A percentile compares a stretch with the other conserved stretches of the same genome.
Evolutionary conservation across 2,888 invertebrate genomes (phyloP).

Genomic region (Drosophila diplacantha): DNA sequence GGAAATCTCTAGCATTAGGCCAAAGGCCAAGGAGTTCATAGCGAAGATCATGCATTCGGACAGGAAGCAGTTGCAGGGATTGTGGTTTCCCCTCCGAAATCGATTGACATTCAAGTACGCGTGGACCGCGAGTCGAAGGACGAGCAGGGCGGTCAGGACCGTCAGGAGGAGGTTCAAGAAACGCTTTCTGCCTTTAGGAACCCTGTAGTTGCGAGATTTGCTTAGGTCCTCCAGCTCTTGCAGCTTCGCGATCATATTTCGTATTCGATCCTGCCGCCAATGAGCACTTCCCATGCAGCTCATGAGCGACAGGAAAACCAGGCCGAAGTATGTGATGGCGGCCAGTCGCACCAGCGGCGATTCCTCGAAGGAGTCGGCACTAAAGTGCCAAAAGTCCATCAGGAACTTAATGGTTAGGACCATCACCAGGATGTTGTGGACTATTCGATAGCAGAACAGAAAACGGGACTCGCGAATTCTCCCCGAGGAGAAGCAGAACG

Average conservation of each 20-base stretch:
- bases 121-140: constrained; percentile 19
- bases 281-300: constrained; percentile 18
- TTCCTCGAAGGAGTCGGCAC: background rate
- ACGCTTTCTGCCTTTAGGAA: background rate
- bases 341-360: background rate
- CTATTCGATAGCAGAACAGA: constrained; percentile 6
- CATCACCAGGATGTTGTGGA: constrained; percentile 14
- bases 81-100: constrained; percentile 8
- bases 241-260: constrained; percentile 11
- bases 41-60: constrained; percentile 27
- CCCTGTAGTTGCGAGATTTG: background rate
- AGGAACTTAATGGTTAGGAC: constrained; percentile 9
- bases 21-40: constrained; percentile 16
- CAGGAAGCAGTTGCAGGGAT: constrained; percentile 27
- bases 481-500: constrained; percentile 6
- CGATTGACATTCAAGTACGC: constrained; percentile 8
- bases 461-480: constrained; percentile 3
- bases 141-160: constrained; percentile 3
- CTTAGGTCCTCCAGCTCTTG: background rate
- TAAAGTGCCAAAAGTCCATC: constrained; percentile 19
- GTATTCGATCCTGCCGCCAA: constrained; percentile 23
- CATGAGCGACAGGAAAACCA: background rate
- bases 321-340: background rate
- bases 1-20: constrained; percentile 13
- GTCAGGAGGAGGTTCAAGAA: background rate